Percentiles rank a stretch among this genome's conserved stretches.
These are phyloP conservation scores for Abrostola triplasia DNA, from an alignment of 2,888 invertebrate species.

Conservation along the genomic window DNA sequence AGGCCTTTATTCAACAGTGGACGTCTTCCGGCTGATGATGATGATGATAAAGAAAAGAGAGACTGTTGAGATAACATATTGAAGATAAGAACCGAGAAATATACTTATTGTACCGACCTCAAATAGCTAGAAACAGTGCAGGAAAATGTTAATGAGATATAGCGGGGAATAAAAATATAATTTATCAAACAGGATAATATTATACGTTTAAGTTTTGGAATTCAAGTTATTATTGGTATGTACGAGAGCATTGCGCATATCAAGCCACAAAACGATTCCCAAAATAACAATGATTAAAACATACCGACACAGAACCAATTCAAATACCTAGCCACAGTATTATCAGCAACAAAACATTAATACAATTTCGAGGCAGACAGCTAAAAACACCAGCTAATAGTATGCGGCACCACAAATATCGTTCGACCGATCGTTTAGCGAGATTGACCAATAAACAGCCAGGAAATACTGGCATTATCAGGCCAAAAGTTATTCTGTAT, in stretches of 20 bases:
- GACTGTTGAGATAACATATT: too few species aligned
- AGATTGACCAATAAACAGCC: constrained; percentile 37
- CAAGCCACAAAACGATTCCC: not conserved
- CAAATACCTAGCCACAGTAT: not conserved
- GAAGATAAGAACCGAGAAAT: too few species aligned
- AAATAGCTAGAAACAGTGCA: too few species aligned
- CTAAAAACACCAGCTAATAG: constrained; percentile 23
- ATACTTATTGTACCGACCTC: too few species aligned
- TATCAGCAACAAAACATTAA: constrained; percentile 9
- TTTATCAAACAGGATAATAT: too few species aligned
- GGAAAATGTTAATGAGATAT: too few species aligned
- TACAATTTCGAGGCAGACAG: constrained; percentile 8
- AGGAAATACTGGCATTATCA: constrained; percentile 20
- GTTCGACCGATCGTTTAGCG: constrained; percentile 29
- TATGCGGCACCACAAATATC: constrained; percentile 31
- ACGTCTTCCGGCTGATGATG: too few species aligned
- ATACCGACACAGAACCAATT: constrained; percentile 9
- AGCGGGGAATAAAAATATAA: too few species aligned
- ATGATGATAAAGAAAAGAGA: too few species aligned
- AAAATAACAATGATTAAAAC: not conserved
- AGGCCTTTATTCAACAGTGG: too few species aligned
- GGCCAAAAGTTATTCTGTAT: constrained; percentile 8
- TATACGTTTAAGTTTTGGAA: too few species aligned
- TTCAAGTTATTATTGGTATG: not conserved
- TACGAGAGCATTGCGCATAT: not conserved